These are phyloP conservation scores for Semnornis frantzii DNA, from an alignment of 2,113 vertebrate genomes.

Conservation along the genomic window DNA sequence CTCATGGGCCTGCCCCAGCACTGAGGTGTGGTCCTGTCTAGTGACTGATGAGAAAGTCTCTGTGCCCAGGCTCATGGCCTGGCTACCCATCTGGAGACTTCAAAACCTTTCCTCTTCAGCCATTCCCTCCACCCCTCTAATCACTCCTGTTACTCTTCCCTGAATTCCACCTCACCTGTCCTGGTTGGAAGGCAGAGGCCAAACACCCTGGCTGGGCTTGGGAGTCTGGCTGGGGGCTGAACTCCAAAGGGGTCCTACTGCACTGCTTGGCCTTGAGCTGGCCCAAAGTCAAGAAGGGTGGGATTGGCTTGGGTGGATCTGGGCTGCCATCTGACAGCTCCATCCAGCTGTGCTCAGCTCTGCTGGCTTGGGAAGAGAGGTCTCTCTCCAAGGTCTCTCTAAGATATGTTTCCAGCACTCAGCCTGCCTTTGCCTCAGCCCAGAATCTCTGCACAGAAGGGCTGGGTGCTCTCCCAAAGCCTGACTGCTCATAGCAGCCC, in stretches of 20 bases:
- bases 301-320: neutral
- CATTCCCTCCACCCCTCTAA: slow-evolving; percentile 34
- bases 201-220: neutral
- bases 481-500: neutral
- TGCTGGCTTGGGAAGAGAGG: neutral
- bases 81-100: slow-evolving; percentile 44
- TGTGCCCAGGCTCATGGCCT: neutral
- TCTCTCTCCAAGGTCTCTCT: neutral
- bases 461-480: neutral
- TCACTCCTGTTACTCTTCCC: slow-evolving; percentile 47
- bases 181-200: slow-evolving; percentile 7
- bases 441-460: neutral
- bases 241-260: neutral
- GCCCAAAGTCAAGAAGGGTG: neutral
- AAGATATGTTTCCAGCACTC: neutral
- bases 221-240: neutral
- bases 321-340: neutral
- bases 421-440: neutral
- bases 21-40: slow-evolving; percentile 18
- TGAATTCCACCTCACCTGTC: slow-evolving; percentile 30
- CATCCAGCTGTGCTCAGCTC: neutral
- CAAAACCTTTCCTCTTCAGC: slow-evolving; percentile 55
- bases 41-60: slow-evolving; percentile 54
- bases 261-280: neutral
- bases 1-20: slow-evolving; percentile 10